Base-by-base conservation (phyloP, 1,140 invertebrate species). In the Chionoecetes opilio region DNA sequence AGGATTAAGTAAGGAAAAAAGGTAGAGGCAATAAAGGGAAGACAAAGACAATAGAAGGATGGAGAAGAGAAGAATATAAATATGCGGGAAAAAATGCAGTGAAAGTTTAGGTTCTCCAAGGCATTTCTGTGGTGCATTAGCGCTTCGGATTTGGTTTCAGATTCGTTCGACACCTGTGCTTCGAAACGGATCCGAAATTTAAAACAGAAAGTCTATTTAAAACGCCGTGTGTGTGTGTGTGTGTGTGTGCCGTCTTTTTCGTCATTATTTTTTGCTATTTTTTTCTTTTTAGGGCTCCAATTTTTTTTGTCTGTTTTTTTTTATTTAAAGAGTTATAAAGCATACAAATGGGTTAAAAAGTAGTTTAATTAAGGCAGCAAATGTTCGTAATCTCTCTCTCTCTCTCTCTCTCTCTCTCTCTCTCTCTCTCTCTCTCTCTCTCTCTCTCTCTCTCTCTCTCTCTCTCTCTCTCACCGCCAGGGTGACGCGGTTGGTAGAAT, bases 371-470 rank as follows among this genome's bases (percentile, higher is more conserved):
- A n/a, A n/a, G n/a, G n/a, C n/a, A n/a, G n/a, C n/a, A n/a, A n/a
- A n/a, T n/a, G n/a, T n/a, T n/a, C n/a, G n/a, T n/a, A n/a, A n/a
- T n/a, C n/a, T n/a, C n/a, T n/a, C n/a, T n/a, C n/a, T n/a, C n/a
- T 89, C 37, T 38, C 31, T n/a, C 3, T 89, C 37, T 89, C 32
- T 89, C 37, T 3, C 26, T 89, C 31, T 38, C 37, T 34, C 37
- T 89, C 37, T 89, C 87, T 89, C 37, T 35, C 37, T 35, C 32
- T 38, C 37, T 89, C 37, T 89, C 37, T 89, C 87, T 89, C 87
- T 89, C 37, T 89, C 87, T 89, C 37, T 38, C 87, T 89, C 37
- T 89, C 87, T 89, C 37, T 38, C 87, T 38, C 87, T 89, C 37
- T 89, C 37, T 89, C 87, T n/a, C n/a, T n/a, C n/a, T n/a, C n/a